Conservation (phyloP, 37 sponge, comb jelly and placozoan species). For the Ephydatia muelleri region DNA sequence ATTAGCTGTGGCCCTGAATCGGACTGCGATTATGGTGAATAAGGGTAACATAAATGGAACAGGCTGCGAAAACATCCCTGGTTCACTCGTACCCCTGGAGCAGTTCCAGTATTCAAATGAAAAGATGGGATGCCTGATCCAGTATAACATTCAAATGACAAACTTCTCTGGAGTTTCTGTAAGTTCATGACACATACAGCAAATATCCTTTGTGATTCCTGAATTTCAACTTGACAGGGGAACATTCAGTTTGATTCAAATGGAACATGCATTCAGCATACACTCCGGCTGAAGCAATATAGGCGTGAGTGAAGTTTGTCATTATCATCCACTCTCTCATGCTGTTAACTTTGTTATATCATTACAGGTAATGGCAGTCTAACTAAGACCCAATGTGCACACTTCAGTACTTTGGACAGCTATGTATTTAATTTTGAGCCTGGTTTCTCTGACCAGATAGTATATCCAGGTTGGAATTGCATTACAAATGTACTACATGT, state of each 20-base stretch:
- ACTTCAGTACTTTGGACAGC: neutral
- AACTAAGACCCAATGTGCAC: neutral
- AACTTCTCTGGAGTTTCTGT: slow-evolving; percentile 43
- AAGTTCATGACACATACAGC: neutral
- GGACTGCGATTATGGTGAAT: neutral
- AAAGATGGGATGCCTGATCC: slow-evolving; percentile 32
- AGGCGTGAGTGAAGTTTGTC: neutral
- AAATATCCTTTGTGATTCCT: neutral
- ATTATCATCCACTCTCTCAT: too few relatives aligned
- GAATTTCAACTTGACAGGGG: neutral
- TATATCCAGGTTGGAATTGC: neutral
- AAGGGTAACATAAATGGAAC: neutral
- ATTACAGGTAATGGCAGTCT: neutral
- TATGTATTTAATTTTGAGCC: neutral
- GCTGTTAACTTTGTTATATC: neutral
- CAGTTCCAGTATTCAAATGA: slow-evolving; percentile 23
- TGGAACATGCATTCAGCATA: neutral
- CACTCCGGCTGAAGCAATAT: neutral
- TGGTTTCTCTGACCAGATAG: neutral
- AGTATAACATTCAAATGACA: slow-evolving; percentile 1
- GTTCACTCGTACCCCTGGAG: slow-evolving; percentile 9
- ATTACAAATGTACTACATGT: neutral
- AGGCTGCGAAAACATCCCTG: neutral
- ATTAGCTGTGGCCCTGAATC: slow-evolving; percentile 41
- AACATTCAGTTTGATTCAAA: neutral